Evolutionary conservation across 2,113 vertebrate species (phyloP), one percentile per base, ranked within the genome.

Genomic region (Cheirogaleus medius): DNA sequence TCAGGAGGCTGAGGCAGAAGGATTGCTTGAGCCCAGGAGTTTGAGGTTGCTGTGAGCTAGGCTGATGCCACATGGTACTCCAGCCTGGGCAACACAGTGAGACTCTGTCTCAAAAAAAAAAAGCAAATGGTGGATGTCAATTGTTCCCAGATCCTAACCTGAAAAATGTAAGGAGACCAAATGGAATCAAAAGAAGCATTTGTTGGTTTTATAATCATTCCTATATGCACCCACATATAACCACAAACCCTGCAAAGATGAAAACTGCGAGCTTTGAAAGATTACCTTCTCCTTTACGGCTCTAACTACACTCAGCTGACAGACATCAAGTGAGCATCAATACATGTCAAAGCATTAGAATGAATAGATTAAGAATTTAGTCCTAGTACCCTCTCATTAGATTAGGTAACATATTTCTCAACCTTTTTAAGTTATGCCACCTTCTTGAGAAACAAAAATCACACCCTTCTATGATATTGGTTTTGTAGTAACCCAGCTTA

Each of bases 401-500:
- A 76, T 4, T 87, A 81, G 27, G 52, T 52, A 85, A 94, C 29
- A 87, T 34, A 37, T 90, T 94, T 90, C 80, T 39, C 88, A 80
- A 32, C 4, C 34, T 87, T 95, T 73, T 39, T 10, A 82, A 93
- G 87, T 37, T 49, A 52, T 56, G 96, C n/a, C 13, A 80, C 63
- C 82, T 78, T 93, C 77, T 58, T 77, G 73, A 97, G 87, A 95
- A 63, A 68, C 47, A 69, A 80, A 96, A 84, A 27, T 29, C 73
- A 87, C 9, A 90, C 17, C 44, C 66, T 80, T 84, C 60, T 60
- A 54, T 34, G n/a, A 82, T 21, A 94, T 49, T 81, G 66, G 20
- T 29, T 81, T 77, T 85, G 82, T 71, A 64, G 60, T 76, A 87
- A 92, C 27, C 34, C 49, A 60, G 56, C 21, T 87, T 77, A 69